Evolutionary conservation across 2,113 vertebrate species (phyloP).

Genomic region (Ascaphus truei): DNA sequence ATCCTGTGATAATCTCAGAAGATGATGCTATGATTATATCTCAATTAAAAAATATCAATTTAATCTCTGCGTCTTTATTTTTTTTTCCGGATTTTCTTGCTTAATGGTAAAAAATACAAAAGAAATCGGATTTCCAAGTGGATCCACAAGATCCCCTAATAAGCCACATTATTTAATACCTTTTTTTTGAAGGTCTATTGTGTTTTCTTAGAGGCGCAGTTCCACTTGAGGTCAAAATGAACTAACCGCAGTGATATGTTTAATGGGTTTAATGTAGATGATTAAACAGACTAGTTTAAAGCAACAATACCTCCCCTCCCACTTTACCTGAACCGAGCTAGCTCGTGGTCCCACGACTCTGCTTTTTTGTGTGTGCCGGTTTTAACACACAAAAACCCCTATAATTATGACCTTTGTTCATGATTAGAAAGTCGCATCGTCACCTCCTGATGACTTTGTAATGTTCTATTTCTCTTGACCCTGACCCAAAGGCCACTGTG

Average conservation of each 20-base stretch:
- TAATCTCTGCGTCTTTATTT: not conserved
- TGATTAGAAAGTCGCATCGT: not conserved
- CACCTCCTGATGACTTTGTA: not conserved
- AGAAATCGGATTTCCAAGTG: too few species aligned
- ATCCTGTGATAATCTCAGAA: not conserved
- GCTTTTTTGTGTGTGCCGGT: constrained; percentile 4
- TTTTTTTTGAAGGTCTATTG: too few species aligned
- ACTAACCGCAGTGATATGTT: too few species aligned
- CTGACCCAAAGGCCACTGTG: not conserved
- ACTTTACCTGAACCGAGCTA: not conserved
- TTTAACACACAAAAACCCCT: not conserved
- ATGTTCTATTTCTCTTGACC: not conserved
- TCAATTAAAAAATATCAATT: not conserved
- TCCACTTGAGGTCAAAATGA: too few species aligned
- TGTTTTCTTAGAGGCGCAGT: not conserved
- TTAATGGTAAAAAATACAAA: too few species aligned
- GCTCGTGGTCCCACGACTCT: not conserved
- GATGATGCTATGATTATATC: not conserved
- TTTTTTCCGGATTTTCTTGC: too few species aligned
- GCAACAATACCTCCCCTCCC: too few species aligned
- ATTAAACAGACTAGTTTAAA: too few species aligned
- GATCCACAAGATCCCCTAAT: too few species aligned
- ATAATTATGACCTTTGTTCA: not conserved
- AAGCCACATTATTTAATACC: too few species aligned
- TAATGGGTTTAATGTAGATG: too few species aligned